Conservation (phyloP, 2,888 invertebrate species). For the Plebejus anna region DNA sequence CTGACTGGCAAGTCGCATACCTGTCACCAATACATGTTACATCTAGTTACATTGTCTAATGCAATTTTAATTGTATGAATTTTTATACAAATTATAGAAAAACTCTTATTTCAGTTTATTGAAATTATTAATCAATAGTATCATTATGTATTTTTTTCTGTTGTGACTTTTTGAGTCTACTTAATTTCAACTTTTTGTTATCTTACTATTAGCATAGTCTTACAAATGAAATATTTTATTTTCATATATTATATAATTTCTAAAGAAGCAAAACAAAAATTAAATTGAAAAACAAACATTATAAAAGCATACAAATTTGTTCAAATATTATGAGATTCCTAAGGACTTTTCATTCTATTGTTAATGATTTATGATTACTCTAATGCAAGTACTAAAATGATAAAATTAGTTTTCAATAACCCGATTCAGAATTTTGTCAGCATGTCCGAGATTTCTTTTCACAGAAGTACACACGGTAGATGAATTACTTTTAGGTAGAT, state of each 20-base stretch:
- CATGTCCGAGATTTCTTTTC: not conserved
- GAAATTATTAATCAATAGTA: not conserved
- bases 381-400: not conserved
- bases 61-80: no score
- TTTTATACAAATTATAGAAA: not conserved
- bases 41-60: not conserved
- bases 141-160: not conserved
- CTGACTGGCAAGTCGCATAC: conserved; percentile 98
- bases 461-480: not conserved
- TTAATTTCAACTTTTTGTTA: not conserved
- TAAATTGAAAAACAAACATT: not conserved
- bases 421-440: not conserved
- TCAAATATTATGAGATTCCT: not conserved
- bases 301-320: not conserved
- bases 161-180: not conserved
- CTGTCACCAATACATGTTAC: conserved; percentile 69
- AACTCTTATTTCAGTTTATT: not conserved
- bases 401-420: not conserved
- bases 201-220: not conserved
- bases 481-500: not conserved
- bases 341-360: no score
- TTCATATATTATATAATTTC: not conserved
- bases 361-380: not conserved
- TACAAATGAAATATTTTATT: not conserved
- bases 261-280: not conserved